Evolutionary conservation across 2,888 invertebrate species (phyloP).

Genomic region (Pseudococcus longispinus): DNA sequence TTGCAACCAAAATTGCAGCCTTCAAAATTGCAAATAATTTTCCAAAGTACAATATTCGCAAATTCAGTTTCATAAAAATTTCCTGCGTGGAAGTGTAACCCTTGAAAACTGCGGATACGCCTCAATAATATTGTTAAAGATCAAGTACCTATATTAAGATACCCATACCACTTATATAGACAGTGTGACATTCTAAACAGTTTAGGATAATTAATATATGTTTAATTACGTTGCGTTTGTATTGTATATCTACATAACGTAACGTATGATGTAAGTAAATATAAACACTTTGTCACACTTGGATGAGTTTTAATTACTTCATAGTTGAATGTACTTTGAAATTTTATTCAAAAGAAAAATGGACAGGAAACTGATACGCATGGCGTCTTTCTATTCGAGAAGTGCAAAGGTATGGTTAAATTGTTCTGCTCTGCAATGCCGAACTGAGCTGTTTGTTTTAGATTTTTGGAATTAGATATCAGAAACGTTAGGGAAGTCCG

Average conservation of each 20-base stretch:
- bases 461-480: background rate
- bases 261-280: slow-evolving; percentile 20
- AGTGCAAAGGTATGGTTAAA: slow-evolving; percentile 22
- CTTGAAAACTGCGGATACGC: background rate
- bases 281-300: slow-evolving; percentile 34
- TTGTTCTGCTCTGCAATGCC: slow-evolving; percentile 48
- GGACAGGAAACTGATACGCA: slow-evolving; percentile 56
- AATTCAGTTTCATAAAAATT: background rate
- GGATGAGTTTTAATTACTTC: slow-evolving; percentile 49
- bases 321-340: slow-evolving; percentile 52
- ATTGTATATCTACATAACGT: background rate
- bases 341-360: slow-evolving; percentile 48
- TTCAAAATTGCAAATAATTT: background rate
- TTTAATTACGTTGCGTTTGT: slow-evolving; percentile 10
- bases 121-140: background rate
- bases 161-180: background rate
- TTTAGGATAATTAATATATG: slow-evolving; percentile 1
- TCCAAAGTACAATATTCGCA: background rate
- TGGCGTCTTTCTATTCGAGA: slow-evolving; percentile 43
- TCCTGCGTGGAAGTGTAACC: background rate
- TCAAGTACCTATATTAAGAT: background rate
- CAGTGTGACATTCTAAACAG: slow-evolving; percentile 33
- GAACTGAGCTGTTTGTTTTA: slow-evolving; percentile 17
- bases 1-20: background rate
- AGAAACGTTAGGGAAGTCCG: background rate